phyloP scores from a whole-genome alignment of 1,140 invertebrate species.

The Idris sp. region DNA sequence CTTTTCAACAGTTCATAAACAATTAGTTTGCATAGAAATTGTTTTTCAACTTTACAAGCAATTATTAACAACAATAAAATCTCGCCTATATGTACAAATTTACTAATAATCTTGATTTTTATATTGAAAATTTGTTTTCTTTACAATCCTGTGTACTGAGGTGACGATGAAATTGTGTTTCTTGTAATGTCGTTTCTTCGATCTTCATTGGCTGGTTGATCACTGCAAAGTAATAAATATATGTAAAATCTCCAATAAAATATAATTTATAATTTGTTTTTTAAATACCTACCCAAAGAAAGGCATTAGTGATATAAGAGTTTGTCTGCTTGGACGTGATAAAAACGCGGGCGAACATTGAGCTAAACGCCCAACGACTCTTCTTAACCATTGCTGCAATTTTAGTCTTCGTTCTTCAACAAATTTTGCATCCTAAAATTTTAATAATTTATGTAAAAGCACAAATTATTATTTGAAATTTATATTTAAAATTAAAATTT shows the following conservation, averaged over 20 bases:
- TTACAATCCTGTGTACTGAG: conserved; percentile 77
- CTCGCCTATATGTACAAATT: conserved; percentile 45
- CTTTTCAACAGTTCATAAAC: conserved; percentile 27
- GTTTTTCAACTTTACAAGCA: conserved; percentile 26
- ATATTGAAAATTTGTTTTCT: conserved; percentile 13
- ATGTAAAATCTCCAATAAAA: no score
- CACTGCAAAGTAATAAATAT: conserved; percentile 63
- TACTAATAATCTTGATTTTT: conserved; percentile 9
- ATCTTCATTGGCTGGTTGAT: conserved; percentile 70
- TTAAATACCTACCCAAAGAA: conserved; percentile 86
- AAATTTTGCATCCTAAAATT: conserved; percentile 84
- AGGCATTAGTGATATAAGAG: conserved; percentile 85
- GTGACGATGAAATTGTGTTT: conserved; percentile 73
- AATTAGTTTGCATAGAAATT: conserved; percentile 31
- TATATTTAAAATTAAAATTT: conserved; percentile 33
- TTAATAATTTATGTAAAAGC: background rate
- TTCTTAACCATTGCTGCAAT: conserved; percentile 88
- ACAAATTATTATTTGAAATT: conserved; percentile 1
- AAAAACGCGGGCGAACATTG: conserved; percentile 85
- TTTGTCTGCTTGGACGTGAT: conserved; percentile 83
- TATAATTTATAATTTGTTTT: conserved; percentile 9
- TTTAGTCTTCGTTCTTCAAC: conserved; percentile 87
- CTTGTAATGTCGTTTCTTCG: conserved; percentile 68
- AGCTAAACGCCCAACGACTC: conserved; percentile 84
- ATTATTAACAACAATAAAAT: conserved; percentile 52